Conservation (phyloP, 2,888 invertebrate species). For the Dicranocentrus wangi region DNA sequence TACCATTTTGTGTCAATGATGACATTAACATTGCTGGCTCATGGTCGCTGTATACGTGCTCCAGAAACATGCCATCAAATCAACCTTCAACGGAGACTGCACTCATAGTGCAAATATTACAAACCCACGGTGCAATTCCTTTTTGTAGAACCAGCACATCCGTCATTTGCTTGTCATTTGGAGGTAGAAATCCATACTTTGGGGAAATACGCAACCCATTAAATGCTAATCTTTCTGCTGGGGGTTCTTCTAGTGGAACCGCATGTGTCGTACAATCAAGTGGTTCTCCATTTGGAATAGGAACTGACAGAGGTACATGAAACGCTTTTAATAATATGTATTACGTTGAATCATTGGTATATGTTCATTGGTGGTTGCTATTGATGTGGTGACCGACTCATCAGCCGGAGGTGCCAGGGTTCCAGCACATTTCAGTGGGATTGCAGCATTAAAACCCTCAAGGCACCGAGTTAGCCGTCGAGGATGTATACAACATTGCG, state of each 20-base stretch:
- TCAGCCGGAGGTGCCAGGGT: slow-evolving; percentile 41
- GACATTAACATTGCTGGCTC: slow-evolving; percentile 74
- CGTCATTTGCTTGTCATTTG: slow-evolving; percentile 72
- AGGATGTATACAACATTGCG: slow-evolving; percentile 60
- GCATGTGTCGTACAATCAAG: slow-evolving; percentile 65
- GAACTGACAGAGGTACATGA: slow-evolving; percentile 66
- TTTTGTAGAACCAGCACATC: slow-evolving; percentile 74
- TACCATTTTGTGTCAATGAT: slow-evolving; percentile 75
- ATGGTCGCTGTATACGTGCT: slow-evolving; percentile 58
- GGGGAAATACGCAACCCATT: slow-evolving; percentile 68
- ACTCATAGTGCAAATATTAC: slow-evolving; percentile 60
- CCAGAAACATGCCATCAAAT: slow-evolving; percentile 31
- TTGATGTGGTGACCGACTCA: no score
- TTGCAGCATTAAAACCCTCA: slow-evolving; percentile 75
- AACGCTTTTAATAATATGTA: no score
- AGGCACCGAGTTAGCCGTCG: slow-evolving; percentile 55
- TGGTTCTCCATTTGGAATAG: slow-evolving; percentile 67
- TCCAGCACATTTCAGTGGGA: slow-evolving; percentile 76
- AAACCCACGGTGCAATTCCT: slow-evolving; percentile 76
- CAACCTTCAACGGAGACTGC: slow-evolving; percentile 57
- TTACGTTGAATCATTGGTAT: no score
- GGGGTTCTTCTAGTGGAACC: slow-evolving; percentile 67
- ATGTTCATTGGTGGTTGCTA: no score
- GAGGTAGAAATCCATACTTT: slow-evolving; percentile 70
- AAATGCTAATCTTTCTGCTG: slow-evolving; percentile 64